Evolutionary conservation across 2,888 invertebrate species (phyloP).

Genomic region (Strigamia maritima): DNA sequence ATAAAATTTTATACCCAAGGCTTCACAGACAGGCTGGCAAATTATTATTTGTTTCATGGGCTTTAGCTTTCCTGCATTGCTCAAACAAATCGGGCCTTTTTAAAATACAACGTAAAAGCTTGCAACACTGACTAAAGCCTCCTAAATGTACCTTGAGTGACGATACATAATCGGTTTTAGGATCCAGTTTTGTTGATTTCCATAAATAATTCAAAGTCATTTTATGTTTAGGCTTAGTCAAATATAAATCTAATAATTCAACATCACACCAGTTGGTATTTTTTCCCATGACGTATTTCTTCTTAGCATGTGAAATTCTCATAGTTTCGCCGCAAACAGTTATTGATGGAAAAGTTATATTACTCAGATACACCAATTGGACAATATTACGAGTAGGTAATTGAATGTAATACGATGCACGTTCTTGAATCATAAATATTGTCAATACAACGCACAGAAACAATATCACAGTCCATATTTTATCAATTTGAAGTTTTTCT

Average conservation of each 20-base stretch:
- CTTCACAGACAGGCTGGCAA: too few relatives aligned
- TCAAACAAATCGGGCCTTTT: too few relatives aligned
- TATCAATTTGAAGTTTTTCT: neutral
- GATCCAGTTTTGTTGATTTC: neutral
- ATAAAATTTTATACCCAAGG: too few relatives aligned
- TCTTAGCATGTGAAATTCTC: neutral
- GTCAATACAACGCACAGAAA: neutral
- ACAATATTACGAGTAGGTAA: neutral
- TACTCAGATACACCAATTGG: neutral
- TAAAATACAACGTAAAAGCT: too few relatives aligned
- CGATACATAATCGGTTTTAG: too few relatives aligned
- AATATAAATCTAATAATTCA: neutral
- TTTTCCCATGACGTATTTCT: neutral
- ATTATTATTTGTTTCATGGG: too few relatives aligned
- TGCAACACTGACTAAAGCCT: too few relatives aligned
- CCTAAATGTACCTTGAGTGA: too few relatives aligned
- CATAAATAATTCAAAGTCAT: neutral
- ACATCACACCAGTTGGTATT: neutral
- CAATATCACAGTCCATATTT: neutral
- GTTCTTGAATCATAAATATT: neutral
- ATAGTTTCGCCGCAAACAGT: neutral
- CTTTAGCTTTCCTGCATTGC: too few relatives aligned
- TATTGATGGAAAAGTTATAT: neutral
- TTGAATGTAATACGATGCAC: neutral
- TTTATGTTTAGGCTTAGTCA: neutral